Evolutionary conservation across 2,888 invertebrate species (phyloP), one percentile per base, ranked within the genome.

Genomic region (Panorpa germanica): DNA sequence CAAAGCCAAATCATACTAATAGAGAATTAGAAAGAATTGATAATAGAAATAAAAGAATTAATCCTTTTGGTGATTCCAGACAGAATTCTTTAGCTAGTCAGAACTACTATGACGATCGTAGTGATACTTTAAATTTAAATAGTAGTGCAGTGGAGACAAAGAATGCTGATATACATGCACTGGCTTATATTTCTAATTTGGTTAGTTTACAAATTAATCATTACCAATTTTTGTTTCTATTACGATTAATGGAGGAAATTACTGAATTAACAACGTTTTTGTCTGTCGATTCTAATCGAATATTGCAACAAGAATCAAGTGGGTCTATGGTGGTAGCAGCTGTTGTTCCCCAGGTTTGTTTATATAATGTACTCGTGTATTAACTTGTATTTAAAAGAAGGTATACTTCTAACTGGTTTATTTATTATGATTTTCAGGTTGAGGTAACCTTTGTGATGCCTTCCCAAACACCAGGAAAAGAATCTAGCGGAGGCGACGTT

Each of bases 151-250:
- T 56, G 38, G 56, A 57, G 10, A 56, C 54, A 10, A 52, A 51
- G 12, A 55, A 61, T 37, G 72, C 75, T 7, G 74, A 77, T 40
- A 69, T 86, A 39, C 81, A 82, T 53, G 68, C 77, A 15, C 64
- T 91, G 28, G 76, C 77, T 1, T 72, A 85, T 44, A 73, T 88
- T 29, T 70, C 76, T 29, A 82, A 82, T 44, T 61, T 90, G 45
- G 72, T 90, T 29, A 83, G 83, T 38, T 61, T 88, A 4, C 91
- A 93, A 55, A 63, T 95, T 35, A 91, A 88, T 59, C 91, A 91
- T 53, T 88, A 82, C 54, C 91, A 93, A 57, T 77, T 77, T 55
- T 61, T 91, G 41, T 91, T 93, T 57, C 61, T 93, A 30, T 55
- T 90, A 52, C 62, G 91, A 30, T 62, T 88, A 42, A 61, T 80